These are phyloP conservation scores for Holothuria scabra DNA, from an alignment of 53 echinoderm and acorn worm species.

Conservation along the genomic window DNA sequence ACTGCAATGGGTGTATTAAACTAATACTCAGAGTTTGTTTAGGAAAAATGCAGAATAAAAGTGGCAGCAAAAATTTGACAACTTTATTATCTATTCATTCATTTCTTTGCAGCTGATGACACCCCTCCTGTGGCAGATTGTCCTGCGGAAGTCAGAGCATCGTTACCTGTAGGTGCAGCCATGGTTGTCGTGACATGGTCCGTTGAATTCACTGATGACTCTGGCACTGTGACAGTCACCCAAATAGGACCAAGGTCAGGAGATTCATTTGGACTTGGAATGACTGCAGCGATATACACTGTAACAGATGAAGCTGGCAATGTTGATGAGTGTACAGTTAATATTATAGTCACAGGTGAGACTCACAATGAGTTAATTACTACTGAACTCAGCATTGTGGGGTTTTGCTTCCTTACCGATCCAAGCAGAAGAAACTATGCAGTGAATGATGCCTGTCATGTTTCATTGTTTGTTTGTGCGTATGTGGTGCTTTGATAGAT, in stretches of 20 bases:
- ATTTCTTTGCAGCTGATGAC: neutral
- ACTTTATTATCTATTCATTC: too few relatives aligned
- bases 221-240: neutral
- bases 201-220: neutral
- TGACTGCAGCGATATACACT: neutral
- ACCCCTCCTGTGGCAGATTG: neutral
- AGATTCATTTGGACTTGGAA: slow-evolving; percentile 2
- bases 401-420: too few relatives aligned
- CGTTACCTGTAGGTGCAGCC: neutral
- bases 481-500: too few relatives aligned
- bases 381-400: too few relatives aligned
- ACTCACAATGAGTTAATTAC: neutral
- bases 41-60: too few relatives aligned
- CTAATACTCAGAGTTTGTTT: too few relatives aligned
- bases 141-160: neutral
- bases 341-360: neutral
- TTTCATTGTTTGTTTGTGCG: too few relatives aligned
- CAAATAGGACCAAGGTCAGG: neutral
- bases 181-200: neutral
- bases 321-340: neutral
- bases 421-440: too few relatives aligned
- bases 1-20: too few relatives aligned
- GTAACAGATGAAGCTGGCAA: slow-evolving; percentile 10
- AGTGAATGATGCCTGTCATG: too few relatives aligned
- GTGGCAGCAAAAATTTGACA: too few relatives aligned